Evolutionary conservation across 2,797 vertebrate species (phyloP), one percentile per base, ranked within the genome.

Genomic region (Pangasius djambal): DNA sequence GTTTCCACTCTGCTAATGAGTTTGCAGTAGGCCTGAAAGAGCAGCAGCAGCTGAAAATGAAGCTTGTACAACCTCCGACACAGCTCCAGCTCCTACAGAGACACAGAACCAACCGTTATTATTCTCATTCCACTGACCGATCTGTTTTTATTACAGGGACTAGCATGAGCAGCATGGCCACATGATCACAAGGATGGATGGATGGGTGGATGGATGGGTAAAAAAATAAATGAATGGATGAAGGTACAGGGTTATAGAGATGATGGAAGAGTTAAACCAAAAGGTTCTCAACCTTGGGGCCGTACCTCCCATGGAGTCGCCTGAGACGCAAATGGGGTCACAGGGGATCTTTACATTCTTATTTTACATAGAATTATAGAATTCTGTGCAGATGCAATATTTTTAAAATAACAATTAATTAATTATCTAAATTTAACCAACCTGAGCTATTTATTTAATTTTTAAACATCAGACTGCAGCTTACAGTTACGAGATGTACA

Each of bases 21-120:
- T 93, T 99, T 99, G 92, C 98, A 98, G 92, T 99, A 99, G 87
- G 98, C 98, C 95, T 99, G 99, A 94, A 99, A 99, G 88, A 99
- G 97, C 94, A 99, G 97, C 90, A 99, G 95, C 94, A 99, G 95
- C 95, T 99, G 98, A 92, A 99, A 99, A 95, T 99, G 99, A 92
- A 99, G 92, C 93, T 99, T 99, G 93, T 99, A 99, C 31, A 99
- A 95, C 89, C 98, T 95, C 87, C 98, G 97, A 93, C 98, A 99
- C 88, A 99, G 94, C 94, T 99, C 99, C 96, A 99, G 94, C 95
- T 99, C 98, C 99, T 99, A 83, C 16, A 89, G n/a, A 87, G 44
- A 88, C 72, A 87, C 50, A 88, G 10, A 82, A 57, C 9, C 8
- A 44, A 61, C 67, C 34, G 34, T 83, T 15, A 83, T 79, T n/a